Percentiles rank a stretch among this genome's conserved stretches.
Evolutionary conservation across 2,888 invertebrate species (phyloP).

Genomic region (Stenchaetothrips biformis): DNA sequence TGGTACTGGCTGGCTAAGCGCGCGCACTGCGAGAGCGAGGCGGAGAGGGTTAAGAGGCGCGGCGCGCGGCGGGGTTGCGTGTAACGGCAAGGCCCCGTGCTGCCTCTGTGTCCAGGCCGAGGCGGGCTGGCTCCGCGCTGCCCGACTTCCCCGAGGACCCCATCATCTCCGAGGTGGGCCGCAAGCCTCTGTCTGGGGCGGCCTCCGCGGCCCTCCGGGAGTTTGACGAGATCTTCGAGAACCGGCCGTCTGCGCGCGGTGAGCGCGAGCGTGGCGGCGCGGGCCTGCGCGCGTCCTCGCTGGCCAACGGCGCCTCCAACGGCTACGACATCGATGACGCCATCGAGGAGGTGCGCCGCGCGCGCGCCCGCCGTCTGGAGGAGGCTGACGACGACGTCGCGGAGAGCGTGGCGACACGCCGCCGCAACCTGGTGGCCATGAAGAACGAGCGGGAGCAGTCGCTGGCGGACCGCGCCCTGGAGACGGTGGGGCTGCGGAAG

Average conservation of each 20-base stretch:
- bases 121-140: constrained; percentile 43
- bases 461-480: neutral
- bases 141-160: constrained; percentile 44
- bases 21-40: neutral
- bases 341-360: constrained; percentile 45
- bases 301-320: constrained; percentile 26
- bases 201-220: constrained; percentile 34
- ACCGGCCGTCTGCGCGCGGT: constrained; percentile 48
- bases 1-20: neutral
- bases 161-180: constrained; percentile 44
- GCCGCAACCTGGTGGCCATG: constrained; percentile 21
- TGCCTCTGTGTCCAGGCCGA: constrained; percentile 42
- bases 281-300: constrained; percentile 42
- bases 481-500: constrained; percentile 1
- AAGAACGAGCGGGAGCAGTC: constrained; percentile 14
- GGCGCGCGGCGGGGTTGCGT: constrained; percentile 49
- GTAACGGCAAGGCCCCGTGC: constrained; percentile 28
- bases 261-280: constrained; percentile 49
- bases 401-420: constrained; percentile 14
- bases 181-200: constrained; percentile 33
- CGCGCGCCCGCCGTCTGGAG: constrained; percentile 42
- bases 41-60: constrained; percentile 37
- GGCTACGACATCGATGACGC: constrained; percentile 49
- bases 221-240: constrained; percentile 34
- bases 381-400: constrained; percentile 43